These are phyloP conservation scores for Triplophysa dalaica DNA, from an alignment of 2,113 vertebrate species.

Conservation along the genomic window DNA sequence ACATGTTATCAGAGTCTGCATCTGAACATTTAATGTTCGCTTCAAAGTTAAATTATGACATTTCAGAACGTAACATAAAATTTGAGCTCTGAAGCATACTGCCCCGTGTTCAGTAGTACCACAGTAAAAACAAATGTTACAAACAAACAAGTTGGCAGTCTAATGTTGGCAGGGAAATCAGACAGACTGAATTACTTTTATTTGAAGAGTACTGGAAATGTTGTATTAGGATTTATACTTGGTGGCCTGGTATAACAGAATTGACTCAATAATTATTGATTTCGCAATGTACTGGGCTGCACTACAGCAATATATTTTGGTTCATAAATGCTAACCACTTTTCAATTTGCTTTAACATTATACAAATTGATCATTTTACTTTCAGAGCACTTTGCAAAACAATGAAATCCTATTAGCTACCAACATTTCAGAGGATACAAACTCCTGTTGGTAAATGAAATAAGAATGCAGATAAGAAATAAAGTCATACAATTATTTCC, in stretches of 20 bases:
- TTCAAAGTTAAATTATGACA: too few relatives aligned
- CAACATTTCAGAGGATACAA: neutral
- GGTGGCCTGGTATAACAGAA: neutral
- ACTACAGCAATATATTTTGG: neutral
- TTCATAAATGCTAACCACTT: slow-evolving; percentile 16
- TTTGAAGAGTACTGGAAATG: neutral
- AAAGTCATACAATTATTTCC: too few relatives aligned
- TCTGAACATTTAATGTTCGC: neutral
- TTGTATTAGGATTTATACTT: neutral
- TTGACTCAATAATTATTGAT: slow-evolving; percentile 11
- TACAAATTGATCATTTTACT: neutral
- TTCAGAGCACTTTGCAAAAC: neutral
- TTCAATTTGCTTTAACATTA: neutral
- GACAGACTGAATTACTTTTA: neutral
- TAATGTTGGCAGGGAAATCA: too few relatives aligned
- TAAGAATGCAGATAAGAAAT: too few relatives aligned
- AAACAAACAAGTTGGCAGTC: too few relatives aligned
- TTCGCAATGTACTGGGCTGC: neutral
- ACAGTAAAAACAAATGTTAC: too few relatives aligned
- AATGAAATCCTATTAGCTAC: neutral
- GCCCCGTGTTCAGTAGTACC: neutral
- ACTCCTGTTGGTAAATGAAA: neutral
- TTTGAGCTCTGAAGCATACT: neutral
- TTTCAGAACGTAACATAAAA: too few relatives aligned
- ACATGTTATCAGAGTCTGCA: neutral